phyloP scores from a whole-genome alignment of 1,140 invertebrate species.

The Cotesia vestalis region DNA sequence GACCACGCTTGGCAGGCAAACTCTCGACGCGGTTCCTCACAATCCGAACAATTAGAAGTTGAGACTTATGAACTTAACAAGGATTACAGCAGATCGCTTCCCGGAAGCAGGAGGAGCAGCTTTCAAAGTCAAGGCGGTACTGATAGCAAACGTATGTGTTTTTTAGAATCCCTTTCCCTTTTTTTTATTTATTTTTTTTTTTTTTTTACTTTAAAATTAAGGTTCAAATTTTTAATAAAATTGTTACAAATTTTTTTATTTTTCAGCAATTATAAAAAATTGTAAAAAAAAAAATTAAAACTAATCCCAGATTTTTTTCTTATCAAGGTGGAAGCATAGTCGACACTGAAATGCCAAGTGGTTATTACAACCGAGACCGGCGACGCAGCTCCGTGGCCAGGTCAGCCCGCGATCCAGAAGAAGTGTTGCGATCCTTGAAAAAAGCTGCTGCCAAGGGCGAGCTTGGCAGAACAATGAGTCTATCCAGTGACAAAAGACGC shows the following conservation, averaged over 20 bases:
- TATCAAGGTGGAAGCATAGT: slow-evolving; percentile 63
- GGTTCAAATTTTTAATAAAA: no score
- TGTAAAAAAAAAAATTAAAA: not conserved
- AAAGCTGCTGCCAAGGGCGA: slow-evolving; percentile 78
- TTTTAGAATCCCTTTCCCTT: not conserved
- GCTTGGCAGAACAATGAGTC: slow-evolving; percentile 80
- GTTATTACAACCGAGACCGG: slow-evolving; percentile 72
- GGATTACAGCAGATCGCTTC: slow-evolving; percentile 85
- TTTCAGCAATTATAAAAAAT: not conserved
- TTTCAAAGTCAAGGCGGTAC: slow-evolving; percentile 71
- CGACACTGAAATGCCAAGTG: slow-evolving; percentile 66
- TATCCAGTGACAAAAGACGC: slow-evolving; percentile 69
- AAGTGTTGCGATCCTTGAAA: slow-evolving; percentile 78
- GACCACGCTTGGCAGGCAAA: slow-evolving; percentile 82
- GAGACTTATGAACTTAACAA: slow-evolving; percentile 85
- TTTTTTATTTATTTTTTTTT: not conserved
- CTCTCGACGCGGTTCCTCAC: slow-evolving; percentile 82
- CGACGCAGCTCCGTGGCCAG: slow-evolving; percentile 81
- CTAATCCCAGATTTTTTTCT: slow-evolving; percentile 33
- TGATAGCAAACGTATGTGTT: slow-evolving; percentile 61
- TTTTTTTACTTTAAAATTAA: not conserved
- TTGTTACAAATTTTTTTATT: no score
- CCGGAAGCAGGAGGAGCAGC: slow-evolving; percentile 82
- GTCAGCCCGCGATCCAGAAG: slow-evolving; percentile 77
- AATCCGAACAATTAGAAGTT: slow-evolving; percentile 84